These are phyloP conservation scores for Enteromius anoplus DNA, from an alignment of 2,797 vertebrate genomes.

Conservation along the genomic window DNA sequence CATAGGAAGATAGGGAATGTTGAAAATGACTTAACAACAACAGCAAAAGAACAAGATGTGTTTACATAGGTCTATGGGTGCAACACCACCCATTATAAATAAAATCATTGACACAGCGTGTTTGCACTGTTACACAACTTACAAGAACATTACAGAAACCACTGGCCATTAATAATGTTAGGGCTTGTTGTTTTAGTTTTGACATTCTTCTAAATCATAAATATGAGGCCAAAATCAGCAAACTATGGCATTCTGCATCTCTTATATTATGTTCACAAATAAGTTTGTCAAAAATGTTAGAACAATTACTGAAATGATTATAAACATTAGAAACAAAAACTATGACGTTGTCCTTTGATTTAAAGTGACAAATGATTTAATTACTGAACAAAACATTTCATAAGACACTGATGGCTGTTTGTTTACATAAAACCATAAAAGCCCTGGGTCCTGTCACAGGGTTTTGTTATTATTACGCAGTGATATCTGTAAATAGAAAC, in stretches of 20 bases:
- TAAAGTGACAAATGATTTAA: conserved; percentile 19
- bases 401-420: neutral
- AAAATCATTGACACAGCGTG: neutral
- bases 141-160: neutral
- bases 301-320: neutral
- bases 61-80: neutral
- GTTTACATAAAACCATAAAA: conserved; percentile 11
- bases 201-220: neutral
- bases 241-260: neutral
- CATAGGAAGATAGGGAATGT: neutral
- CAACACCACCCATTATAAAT: neutral
- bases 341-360: neutral
- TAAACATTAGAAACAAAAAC: neutral
- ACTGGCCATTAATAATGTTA: neutral
- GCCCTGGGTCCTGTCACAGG: neutral
- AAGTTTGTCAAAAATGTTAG: neutral
- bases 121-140: conserved; percentile 5
- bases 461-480: conserved; percentile 10
- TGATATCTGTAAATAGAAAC: conserved; percentile 13
- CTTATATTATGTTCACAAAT: conserved; percentile 6
- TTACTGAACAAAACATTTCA: conserved; percentile 1
- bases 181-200: neutral
- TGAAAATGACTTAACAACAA: neutral
- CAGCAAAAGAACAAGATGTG: neutral
- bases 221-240: conserved; percentile 30